Conservation (phyloP, 2,888 invertebrate species). For the Macrophya annulata region DNA sequence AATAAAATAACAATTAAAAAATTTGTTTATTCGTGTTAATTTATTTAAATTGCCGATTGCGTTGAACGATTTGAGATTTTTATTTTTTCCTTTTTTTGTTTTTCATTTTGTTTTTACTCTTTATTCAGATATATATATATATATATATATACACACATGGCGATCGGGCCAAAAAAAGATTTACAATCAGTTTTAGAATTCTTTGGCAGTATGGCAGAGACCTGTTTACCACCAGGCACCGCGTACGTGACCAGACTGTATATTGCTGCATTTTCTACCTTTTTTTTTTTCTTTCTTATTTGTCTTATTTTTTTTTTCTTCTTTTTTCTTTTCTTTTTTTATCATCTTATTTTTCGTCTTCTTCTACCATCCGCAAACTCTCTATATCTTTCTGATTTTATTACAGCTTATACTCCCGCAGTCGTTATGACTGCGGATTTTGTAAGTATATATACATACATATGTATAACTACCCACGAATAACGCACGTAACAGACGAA, state of each 20-base stretch:
- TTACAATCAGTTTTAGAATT: slow-evolving; percentile 20
- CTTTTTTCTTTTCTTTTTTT: slow-evolving; percentile 1
- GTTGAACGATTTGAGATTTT: background rate
- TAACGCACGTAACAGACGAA: slow-evolving; percentile 26
- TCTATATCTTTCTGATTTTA: background rate
- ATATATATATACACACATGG: background rate
- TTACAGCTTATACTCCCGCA: background rate
- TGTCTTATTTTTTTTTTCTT: background rate
- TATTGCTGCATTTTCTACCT: slow-evolving; percentile 28
- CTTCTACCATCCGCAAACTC: background rate
- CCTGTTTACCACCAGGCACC: slow-evolving; percentile 43
- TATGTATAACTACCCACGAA: background rate
- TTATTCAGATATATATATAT: background rate
- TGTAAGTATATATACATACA: slow-evolving; percentile 12
- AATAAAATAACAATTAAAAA: background rate
- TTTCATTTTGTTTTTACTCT: background rate
- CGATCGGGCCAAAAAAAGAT: slow-evolving; percentile 19
- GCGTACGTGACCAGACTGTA: slow-evolving; percentile 41
- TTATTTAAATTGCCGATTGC: background rate
- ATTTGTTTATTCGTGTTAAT: background rate
- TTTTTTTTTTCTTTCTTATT: background rate
- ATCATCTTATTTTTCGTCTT: background rate
- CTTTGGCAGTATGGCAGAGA: slow-evolving; percentile 12
- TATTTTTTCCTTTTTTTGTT: background rate
- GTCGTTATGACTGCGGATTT: slow-evolving; percentile 32